Percentiles rank a stretch among this genome's conserved stretches.
Conservation (phyloP, 2,888 invertebrate genomes). For the Shargacucullia verbasci region DNA sequence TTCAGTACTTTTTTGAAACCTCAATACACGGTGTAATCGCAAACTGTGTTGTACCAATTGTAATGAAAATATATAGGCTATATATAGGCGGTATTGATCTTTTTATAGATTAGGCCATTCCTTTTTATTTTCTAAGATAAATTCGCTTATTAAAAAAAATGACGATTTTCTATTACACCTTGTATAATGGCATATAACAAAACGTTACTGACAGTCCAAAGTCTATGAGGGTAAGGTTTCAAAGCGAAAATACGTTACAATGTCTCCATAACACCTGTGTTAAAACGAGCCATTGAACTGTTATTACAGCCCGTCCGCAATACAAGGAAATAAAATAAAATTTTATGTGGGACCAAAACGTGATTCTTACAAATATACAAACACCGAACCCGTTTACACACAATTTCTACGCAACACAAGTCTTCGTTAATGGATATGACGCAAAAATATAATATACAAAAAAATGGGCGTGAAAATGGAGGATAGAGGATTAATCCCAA, state of each 20-base stretch:
- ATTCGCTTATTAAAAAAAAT: too few species aligned
- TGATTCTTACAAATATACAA: slow-evolving; percentile 6
- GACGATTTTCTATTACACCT: too few species aligned
- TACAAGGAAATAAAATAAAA: slow-evolving; percentile 24
- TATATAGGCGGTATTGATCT: too few species aligned
- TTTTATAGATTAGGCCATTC: too few species aligned
- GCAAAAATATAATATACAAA: slow-evolving; percentile 20
- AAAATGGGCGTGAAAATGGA: slow-evolving; percentile 19
- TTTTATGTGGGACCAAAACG: slow-evolving; percentile 13
- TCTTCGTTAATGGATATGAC: slow-evolving; percentile 18
- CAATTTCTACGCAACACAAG: slow-evolving; percentile 20
- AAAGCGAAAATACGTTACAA: slow-evolving; percentile 3
- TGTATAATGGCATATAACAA: too few species aligned
- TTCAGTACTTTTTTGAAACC: too few species aligned
- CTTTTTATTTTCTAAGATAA: too few species aligned
- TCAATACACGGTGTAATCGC: too few species aligned
- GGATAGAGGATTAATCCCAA: background rate
- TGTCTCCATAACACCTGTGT: slow-evolving; percentile 2
- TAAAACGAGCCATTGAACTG: slow-evolving; percentile 1
- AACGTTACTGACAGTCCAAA: too few species aligned
- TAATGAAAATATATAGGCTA: too few species aligned
- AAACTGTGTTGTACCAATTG: too few species aligned
- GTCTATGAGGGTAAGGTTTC: too few species aligned
- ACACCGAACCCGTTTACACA: slow-evolving; percentile 13
- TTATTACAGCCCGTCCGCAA: slow-evolving; percentile 10